Evolutionary conservation across 2,797 vertebrate species (phyloP), one percentile per base, ranked within the genome.

Genomic region (Acipenser ruthenus): DNA sequence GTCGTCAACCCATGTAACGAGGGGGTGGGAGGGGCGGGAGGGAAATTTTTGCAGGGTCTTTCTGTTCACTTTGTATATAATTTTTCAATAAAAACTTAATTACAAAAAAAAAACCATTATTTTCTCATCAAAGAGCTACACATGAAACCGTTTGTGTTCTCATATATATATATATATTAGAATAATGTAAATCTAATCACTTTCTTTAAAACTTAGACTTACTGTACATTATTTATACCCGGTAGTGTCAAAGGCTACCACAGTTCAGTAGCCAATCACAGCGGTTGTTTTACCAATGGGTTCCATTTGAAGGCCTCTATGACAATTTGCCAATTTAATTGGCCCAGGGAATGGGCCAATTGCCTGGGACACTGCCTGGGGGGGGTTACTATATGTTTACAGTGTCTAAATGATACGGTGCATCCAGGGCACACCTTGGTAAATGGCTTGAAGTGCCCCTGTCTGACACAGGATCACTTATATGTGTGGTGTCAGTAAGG

Each of bases 381-480:
- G 37, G 37, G 37, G 85, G 85, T 88, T 90, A 87, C 83, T 81
- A 79, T 88, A 86, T 88, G 87, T 86, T 87, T 88, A 86, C 84
- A 83, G 83, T 88, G 88, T 89, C 88, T 88, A 88, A 89, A 88
- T 89, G 86, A 80, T 49, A 77, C 85, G 85, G 87, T 87, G 86
- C 86, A 80, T 83, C 78, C 73, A 66, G 71, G 50, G 78, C 83
- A 87, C 87, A 87, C 82, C 37, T 37, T 37, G 37, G 37, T 37
- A 37, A 37, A 37, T 37, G 37, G 3, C 37, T 37, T 37, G 4
- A 37, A 37, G 70, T 78, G 76, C 74, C 76, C 72, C 66, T 75
- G 62, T 73, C 76, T 83, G 83, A 69, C 74, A 69, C 69, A 7
- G 72, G 73, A 67, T 71, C 73, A 78, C 80, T 82, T 81, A 78